A percentile compares a stretch with the other conserved stretches of the same genome.
Conservation (phyloP, 2,888 invertebrate genomes). For the Pegoplata infirma region DNA sequence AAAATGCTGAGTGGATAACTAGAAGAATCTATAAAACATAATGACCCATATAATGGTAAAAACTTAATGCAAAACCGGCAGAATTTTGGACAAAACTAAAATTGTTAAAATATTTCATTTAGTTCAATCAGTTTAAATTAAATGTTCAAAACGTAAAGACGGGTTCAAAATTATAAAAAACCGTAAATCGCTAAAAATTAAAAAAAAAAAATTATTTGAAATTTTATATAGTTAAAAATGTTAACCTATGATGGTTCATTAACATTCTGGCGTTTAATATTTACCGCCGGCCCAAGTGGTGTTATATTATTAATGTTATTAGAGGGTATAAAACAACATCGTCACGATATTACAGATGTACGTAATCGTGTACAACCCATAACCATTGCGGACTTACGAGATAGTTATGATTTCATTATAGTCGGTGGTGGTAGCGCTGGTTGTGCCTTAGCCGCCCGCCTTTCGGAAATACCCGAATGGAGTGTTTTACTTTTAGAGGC, state of each 20-base stretch:
- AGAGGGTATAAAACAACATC: conserved; percentile 81
- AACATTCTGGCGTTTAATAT: conserved; percentile 82
- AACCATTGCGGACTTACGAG: conserved; percentile 79
- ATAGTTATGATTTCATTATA: conserved; percentile 88
- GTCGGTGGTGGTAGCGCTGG: conserved; percentile 92
- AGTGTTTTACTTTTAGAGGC: conserved; percentile 88
- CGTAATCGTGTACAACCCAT: conserved; percentile 82
- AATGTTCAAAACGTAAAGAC: conserved; percentile 14
- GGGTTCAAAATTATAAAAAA: neutral
- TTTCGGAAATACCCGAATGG: conserved; percentile 87
- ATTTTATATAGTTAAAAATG: conserved; percentile 58
- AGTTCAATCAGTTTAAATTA: conserved; percentile 69
- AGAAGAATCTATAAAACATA: neutral
- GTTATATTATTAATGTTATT: conserved; percentile 83
- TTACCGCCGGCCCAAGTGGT: conserved; percentile 83
- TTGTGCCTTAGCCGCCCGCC: conserved; percentile 86
- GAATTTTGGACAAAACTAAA: conserved; percentile 13
- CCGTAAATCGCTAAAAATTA: neutral
- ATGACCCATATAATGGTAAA: conserved; percentile 18
- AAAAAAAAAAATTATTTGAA: neutral
- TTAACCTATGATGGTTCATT: conserved; percentile 73
- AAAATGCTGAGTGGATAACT: neutral
- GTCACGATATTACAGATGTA: conserved; percentile 86
- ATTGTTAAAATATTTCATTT: conserved; percentile 79
- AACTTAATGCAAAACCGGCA: neutral